Base-by-base conservation (phyloP, 2,113 vertebrate species). In the Megaleporinus macrocephalus region DNA sequence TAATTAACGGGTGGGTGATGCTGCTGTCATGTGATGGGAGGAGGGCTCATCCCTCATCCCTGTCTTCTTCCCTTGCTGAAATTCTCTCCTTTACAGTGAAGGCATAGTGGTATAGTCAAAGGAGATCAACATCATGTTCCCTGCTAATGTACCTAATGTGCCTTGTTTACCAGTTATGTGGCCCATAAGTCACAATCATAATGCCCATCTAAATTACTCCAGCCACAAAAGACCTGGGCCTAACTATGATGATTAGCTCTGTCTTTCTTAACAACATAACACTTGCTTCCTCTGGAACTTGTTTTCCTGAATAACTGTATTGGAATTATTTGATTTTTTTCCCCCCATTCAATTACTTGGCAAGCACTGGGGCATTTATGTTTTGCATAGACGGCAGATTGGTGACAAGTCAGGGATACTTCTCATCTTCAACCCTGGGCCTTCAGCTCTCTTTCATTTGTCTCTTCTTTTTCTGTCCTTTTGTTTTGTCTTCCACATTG, bases 381-480 rank as follows among this genome's bases (percentile, higher is more conserved):
- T 72, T 57, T 33, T 80, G 65, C 55, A 81, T 59, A 18, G 11
- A 72, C 44, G 44, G 49, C 29, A 63, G 55, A 80, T 61, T 76
- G 66, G 78, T 71, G 26, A 30, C 1, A 27, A 47, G 44, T 73
- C 49, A 73, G 61, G 47, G 59, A 26, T 70, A 79, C 18, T 24
- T 70, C 62, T 69, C 29, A 22, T 4, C 24, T 77, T 73, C n/a
- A 49, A 49, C 69, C 24, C 4, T 22, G 27, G 36, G 1, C 15
- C 77, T 27, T 51, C 20, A 69, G 65, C 41, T 29, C 59, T 78
- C 61, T 73, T 44, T 77, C 33, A 61, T 78, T 76, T 84, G 66
- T 51, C 30, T 47, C 41, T 66, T 80, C 77, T 82, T 74, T 82
- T 79, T 63, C 49, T 63, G 80, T 79, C 51, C 80, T 82, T 79